Base-by-base conservation (phyloP, 2,888 invertebrate genomes). In the Noctua fimbriata region DNA sequence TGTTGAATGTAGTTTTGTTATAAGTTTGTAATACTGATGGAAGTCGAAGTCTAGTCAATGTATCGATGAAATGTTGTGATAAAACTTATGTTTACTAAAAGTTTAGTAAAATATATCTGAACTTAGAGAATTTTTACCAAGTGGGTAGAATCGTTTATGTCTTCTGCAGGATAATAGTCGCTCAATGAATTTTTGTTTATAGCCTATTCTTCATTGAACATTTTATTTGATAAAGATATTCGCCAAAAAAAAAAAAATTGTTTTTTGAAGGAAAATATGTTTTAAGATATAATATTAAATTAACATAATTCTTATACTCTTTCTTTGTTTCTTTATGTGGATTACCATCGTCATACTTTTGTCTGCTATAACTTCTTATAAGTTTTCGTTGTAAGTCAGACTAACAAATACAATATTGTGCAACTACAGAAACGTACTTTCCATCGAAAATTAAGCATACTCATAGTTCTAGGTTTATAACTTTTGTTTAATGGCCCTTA, bases 31-130 rank as follows among this genome's bases (percentile, higher is more conserved):
- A 36, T 78, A 63, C 69, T 71, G 73, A 65, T 82, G 73, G 83
- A 90, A 89, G 87, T 90, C 87, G 87, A 89, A 91, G 87, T 90
- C 82, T 82, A 87, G 86, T 88, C 81, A 81, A 52, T 79, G 66
- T 58, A 75, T 72, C 66, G 71, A 47, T 74, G 21, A 80, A 69
- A 44, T 44, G 70, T 18, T 28, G 47, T 69, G 67, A 52, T 69
- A 66, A 66, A 69, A 74, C 67, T 77, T 82, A 74, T 76, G 65
- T 78, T 82, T 76, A 66, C 67, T 76, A 81, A 65, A 63, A 87
- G 55, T 73, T 81, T n/a, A 41, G 73, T 79, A 21, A 81, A 83
- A 73, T 79, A 71, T 81, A 83, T 73, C 52, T 73, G 47, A 77
- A 87, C 76, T 88, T 86, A 55, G 58, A 67, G 28, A 75, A 60